phyloP scores from a whole-genome alignment of 2,797 vertebrate species.

The Scyliorhinus canicula region DNA sequence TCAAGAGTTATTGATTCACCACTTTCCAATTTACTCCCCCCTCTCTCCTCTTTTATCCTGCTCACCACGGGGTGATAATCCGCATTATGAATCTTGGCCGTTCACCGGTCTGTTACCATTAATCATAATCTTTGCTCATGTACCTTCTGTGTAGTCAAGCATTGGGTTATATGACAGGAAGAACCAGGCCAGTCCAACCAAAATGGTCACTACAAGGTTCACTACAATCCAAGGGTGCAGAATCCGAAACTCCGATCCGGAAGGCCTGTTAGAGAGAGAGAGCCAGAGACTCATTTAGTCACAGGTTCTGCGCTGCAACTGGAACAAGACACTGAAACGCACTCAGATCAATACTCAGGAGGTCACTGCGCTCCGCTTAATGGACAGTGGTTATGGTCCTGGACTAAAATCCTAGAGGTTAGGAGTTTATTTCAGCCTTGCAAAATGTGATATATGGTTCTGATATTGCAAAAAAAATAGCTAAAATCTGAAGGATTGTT shows the following conservation, averaged over 20 bases:
- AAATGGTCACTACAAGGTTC: conserved; percentile 82
- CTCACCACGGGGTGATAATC: conserved; percentile 37
- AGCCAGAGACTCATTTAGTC: background rate
- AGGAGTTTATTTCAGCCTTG: background rate
- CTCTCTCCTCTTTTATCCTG: conserved; percentile 26
- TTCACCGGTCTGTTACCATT: background rate
- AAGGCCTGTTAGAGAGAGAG: conserved; percentile 56
- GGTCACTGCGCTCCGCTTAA: background rate
- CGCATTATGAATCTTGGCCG: background rate
- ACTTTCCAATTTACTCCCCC: conserved; percentile 30
- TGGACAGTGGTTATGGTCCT: background rate
- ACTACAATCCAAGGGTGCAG: conserved; percentile 87
- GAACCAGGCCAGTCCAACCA: conserved; percentile 85
- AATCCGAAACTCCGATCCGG: conserved; percentile 67
- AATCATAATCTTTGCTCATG: background rate
- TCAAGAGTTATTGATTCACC: background rate
- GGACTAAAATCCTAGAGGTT: background rate
- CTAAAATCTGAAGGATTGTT: background rate
- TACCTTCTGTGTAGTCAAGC: conserved; percentile 82
- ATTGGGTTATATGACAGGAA: conserved; percentile 72
- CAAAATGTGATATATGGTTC: background rate
- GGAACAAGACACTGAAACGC: background rate
- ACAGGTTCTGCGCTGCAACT: background rate
- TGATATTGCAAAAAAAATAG: background rate
- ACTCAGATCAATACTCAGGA: background rate